Conservation (phyloP, 2,888 invertebrate genomes). For the Metallyticus violacea region DNA sequence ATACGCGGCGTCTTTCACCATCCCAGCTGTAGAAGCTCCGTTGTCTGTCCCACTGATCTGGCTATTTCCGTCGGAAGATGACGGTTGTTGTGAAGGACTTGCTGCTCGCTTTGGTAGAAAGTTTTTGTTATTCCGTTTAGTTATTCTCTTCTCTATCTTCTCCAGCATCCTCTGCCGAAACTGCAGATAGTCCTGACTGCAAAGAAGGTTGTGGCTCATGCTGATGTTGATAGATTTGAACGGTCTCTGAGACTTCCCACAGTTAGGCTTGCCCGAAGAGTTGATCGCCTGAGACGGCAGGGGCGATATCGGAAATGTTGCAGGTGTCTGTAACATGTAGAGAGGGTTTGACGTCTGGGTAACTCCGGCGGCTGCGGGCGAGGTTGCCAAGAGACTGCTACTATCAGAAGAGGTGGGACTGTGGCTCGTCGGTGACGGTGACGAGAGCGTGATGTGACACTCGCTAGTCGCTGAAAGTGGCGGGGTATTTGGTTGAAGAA, state of each 20-base stretch:
- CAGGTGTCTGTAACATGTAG: background rate
- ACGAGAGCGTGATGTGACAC: background rate
- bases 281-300: background rate
- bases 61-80: background rate
- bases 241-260: background rate
- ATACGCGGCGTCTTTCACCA: constrained; percentile 73
- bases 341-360: background rate
- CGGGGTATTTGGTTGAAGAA: background rate
- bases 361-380: background rate
- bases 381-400: background rate
- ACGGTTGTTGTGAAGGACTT: constrained; percentile 34
- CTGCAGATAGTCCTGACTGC: constrained; percentile 65
- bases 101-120: constrained; percentile 11
- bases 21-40: background rate
- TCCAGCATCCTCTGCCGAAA: constrained; percentile 68
- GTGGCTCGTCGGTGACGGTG: background rate
- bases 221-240: background rate
- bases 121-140: background rate
- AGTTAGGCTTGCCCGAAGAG: background rate
- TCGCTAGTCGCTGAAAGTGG: background rate
- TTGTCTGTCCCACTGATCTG: background rate
- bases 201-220: constrained; percentile 41
- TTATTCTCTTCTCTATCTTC: constrained; percentile 46
- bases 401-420: background rate
- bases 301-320: background rate